Percentiles rank a stretch among this genome's conserved stretches.
Evolutionary conservation across 2,888 invertebrate species (phyloP).

Genomic region (Agriopis aurantiaria): DNA sequence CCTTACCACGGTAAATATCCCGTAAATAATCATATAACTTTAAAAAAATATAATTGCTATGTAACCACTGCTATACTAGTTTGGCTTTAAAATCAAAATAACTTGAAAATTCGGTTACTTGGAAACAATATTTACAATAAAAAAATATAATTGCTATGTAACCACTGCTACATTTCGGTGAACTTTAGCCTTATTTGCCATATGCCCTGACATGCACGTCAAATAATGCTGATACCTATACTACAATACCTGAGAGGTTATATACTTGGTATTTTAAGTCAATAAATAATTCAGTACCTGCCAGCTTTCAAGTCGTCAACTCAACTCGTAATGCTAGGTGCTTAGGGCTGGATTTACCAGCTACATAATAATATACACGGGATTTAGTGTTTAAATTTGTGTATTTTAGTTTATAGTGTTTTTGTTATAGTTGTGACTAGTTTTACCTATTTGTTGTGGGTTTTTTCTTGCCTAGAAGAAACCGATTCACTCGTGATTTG

Average conservation of each 20-base stretch:
- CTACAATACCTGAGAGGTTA: neutral
- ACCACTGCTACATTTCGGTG: neutral
- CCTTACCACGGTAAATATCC: no score
- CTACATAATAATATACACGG: neutral
- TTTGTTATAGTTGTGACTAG: neutral
- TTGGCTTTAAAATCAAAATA: no score
- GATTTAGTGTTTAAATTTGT: neutral
- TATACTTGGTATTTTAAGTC: constrained; percentile 54
- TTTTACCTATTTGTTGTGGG: no score
- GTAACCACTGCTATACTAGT: no score
- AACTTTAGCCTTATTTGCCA: neutral
- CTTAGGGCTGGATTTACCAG: constrained; percentile 20
- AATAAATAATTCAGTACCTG: constrained; percentile 62
- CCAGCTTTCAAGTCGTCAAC: constrained; percentile 48
- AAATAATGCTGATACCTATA: neutral
- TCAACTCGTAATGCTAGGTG: constrained; percentile 3
- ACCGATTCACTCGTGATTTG: no score
- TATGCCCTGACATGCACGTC: neutral
- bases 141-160: neutral
- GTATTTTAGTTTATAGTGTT: neutral
- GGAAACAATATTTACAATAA: no score
- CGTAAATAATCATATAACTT: no score
- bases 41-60: no score
- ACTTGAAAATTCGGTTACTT: no score
- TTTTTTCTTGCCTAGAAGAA: no score